Evolutionary conservation across 2,113 vertebrate species (phyloP), one percentile per base, ranked within the genome.

Genomic region (Sardina pilchardus): DNA sequence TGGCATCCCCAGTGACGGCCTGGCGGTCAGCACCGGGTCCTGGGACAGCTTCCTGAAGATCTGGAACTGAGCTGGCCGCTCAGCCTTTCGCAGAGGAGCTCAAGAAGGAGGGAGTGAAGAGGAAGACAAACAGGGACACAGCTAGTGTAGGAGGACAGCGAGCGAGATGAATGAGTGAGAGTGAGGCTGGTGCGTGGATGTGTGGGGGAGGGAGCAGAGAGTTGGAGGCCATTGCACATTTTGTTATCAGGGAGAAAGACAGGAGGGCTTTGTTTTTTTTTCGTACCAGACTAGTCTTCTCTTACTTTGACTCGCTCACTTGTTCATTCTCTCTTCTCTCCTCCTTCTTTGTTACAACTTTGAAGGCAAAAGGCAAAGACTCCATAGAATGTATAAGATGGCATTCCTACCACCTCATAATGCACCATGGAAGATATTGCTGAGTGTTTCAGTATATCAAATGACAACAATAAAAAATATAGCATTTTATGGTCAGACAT

Each of bases 21-120:
- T 99, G 97, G 97, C 97, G 86, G 97, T 99, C 94, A 98, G 98
- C 94, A 99, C 98, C 91, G 98, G 98, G 87, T 99, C 98, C 92
- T 99, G 98, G 98, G 98, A 99, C 96, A 99, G 98, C 94, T 99
- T 99, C 94, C 96, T 99, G 83, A 96, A 96, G 91, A 92, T 96
- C 84, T 96, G 95, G 95, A 96, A 96, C 92, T 96, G 92, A 95
- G 88, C 85, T 48, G 1, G 30, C 83, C 42, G 34, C 24, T 43
- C 26, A 48, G 67, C 47, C 34, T 81, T 12, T 12, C 26, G 34
- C 53, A 43, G 19, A 7, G 17, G 63, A 81, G 19, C 10, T 12
- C 24, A 82, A 83, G 19, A 3, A 78, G 34, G 63, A 30, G 19
- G 0, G 26, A 85, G 84, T 48, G 83, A 6, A 83, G 36, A 47